Percentiles rank a stretch among this genome's conserved stretches.
Evolutionary conservation across 2,113 vertebrate genomes (phyloP).

Genomic region (Chroicocephalus ridibundus): DNA sequence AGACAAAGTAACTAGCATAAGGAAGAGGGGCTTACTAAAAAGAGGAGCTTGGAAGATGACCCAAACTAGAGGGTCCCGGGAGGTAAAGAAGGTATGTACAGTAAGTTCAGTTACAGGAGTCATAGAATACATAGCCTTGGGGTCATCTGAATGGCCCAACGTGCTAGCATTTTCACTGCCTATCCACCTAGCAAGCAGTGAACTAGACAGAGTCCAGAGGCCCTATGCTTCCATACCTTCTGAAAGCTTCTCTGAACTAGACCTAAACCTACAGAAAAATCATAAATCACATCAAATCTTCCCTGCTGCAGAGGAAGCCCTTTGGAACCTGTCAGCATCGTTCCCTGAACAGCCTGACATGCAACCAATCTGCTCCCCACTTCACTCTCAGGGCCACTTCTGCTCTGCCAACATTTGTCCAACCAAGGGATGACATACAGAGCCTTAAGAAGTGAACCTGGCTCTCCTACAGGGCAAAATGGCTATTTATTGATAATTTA

Average conservation of each 20-base stretch:
- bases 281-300: background rate
- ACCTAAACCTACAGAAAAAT: background rate
- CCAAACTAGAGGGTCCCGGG: background rate
- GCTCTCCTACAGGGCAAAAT: slow-evolving; percentile 1
- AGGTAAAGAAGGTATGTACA: background rate
- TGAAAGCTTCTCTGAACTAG: background rate
- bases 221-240: background rate
- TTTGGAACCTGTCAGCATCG: background rate
- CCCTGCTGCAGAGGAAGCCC: background rate
- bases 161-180: background rate
- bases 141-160: background rate
- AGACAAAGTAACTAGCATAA: background rate
- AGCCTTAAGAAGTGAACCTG: background rate
- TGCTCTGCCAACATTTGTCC: slow-evolving; percentile 11
- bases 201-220: background rate
- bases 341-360: slow-evolving; percentile 9
- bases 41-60: background rate
- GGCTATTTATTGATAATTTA: slow-evolving; percentile 47
- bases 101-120: background rate
- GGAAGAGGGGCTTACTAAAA: background rate
- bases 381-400: background rate
- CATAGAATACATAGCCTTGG: background rate
- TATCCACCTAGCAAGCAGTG: background rate
- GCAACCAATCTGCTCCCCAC: background rate
- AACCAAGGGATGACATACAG: background rate